These are phyloP conservation scores for Drosophila mimetica DNA, from an alignment of 2,888 invertebrate genomes.

Conservation along the genomic window DNA sequence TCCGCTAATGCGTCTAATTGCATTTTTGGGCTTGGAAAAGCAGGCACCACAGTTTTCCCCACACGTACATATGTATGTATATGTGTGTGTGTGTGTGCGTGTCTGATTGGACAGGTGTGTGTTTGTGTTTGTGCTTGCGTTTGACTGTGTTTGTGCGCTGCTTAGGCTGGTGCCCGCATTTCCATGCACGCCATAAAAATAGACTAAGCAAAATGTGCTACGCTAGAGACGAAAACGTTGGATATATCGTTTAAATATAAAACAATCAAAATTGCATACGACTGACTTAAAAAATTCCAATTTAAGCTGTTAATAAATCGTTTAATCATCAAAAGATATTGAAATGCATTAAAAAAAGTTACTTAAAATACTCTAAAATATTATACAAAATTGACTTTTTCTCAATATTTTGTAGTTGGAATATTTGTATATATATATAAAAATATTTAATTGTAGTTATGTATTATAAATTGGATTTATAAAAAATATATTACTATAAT, in stretches of 20 bases:
- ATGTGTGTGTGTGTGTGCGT: constrained; percentile 2
- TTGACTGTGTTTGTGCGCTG: constrained; percentile 18
- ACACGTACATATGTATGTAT: constrained; percentile 2
- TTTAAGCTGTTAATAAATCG: too few species aligned
- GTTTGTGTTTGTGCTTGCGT: neutral
- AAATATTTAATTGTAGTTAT: too few species aligned
- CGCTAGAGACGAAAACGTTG: neutral
- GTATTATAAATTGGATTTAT: too few species aligned
- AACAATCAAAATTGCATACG: too few species aligned
- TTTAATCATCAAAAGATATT: too few species aligned
- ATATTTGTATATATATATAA: too few species aligned
- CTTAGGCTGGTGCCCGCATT: constrained; percentile 42
- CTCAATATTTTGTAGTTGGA: neutral
- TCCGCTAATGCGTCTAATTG: constrained; percentile 72
- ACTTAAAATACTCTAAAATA: too few species aligned
- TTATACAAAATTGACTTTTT: too few species aligned
- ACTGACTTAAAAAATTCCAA: too few species aligned
- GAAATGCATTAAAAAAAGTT: too few species aligned
- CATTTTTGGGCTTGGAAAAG: constrained; percentile 56
- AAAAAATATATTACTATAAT: too few species aligned
- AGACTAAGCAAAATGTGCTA: constrained; percentile 8
- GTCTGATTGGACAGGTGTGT: neutral
- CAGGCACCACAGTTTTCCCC: constrained; percentile 8
- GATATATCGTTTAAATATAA: neutral
- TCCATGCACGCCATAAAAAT: constrained; percentile 20